Percentiles rank a stretch among this genome's conserved stretches.
phyloP scores from a whole-genome alignment of 2,888 invertebrate species.

The Callimorpha dominula region DNA sequence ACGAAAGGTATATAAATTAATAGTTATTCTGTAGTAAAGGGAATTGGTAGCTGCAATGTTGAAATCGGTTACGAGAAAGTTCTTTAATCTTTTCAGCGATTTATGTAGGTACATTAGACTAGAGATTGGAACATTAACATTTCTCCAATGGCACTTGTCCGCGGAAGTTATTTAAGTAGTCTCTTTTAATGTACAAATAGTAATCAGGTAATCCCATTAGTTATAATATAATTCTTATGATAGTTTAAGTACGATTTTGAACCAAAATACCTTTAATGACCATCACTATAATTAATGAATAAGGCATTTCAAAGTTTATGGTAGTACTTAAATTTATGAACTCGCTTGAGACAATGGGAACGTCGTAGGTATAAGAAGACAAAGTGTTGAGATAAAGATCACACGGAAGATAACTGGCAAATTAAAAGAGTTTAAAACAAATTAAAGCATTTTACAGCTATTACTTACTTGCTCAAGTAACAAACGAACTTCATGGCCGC shows the following conservation, averaged over 20 bases:
- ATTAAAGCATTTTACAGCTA: slow-evolving; percentile 27
- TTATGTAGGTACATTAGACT: not conserved
- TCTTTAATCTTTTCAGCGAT: not conserved
- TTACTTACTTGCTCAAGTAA: slow-evolving; percentile 12
- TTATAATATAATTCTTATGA: not conserved
- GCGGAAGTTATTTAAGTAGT: not conserved
- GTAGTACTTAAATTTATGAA: slow-evolving; percentile 4
- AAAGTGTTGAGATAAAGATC: slow-evolving; percentile 20
- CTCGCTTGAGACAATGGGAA: not conserved
- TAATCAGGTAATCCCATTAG: too few species aligned
- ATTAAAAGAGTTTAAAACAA: slow-evolving; percentile 29
- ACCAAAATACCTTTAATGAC: not conserved
- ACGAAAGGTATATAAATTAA: not conserved
- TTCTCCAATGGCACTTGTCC: not conserved
- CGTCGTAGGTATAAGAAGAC: not conserved
- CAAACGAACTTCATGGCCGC: slow-evolving; percentile 17
- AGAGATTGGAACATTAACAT: not conserved
- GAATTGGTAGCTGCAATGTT: not conserved
- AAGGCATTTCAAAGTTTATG: not conserved
- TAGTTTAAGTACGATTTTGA: not conserved
- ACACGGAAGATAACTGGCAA: slow-evolving; percentile 26
- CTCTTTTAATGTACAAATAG: not conserved
- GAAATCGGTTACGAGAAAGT: not conserved
- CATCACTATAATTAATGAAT: not conserved
- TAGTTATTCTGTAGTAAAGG: not conserved